Evolutionary conservation across 2,113 vertebrate genomes (phyloP).

Genomic region (Aramus guarauna): DNA sequence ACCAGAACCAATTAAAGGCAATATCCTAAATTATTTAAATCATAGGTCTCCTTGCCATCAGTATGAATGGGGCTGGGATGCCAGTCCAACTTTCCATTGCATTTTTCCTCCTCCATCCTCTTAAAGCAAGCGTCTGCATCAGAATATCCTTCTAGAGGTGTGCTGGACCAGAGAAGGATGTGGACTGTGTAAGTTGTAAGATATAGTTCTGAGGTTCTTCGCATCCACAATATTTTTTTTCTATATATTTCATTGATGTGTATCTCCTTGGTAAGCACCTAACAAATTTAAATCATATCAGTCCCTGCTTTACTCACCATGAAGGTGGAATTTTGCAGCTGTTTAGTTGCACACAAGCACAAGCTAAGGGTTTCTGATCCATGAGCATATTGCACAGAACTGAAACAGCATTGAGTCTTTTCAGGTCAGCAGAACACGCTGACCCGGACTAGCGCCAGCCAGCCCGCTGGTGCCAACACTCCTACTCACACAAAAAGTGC

Average conservation of each 20-base stretch:
- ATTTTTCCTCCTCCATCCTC: not conserved
- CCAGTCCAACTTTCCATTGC: not conserved
- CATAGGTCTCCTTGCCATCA: not conserved
- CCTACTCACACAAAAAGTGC: not conserved
- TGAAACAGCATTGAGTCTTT: not conserved
- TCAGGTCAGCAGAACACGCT: not conserved
- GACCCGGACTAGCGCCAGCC: not conserved
- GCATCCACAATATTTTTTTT: not conserved
- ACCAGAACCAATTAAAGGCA: constrained; percentile 5
- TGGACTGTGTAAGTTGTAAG: not conserved
- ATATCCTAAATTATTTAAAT: constrained; percentile 30
- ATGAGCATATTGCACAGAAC: not conserved
- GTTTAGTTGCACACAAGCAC: not conserved
- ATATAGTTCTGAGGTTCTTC: not conserved
- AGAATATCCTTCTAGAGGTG: not conserved
- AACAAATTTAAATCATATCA: not conserved
- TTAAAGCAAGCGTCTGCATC: not conserved
- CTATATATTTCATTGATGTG: not conserved
- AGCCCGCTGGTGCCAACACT: not conserved
- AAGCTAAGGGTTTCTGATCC: not conserved
- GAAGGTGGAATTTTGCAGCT: not conserved
- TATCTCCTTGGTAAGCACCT: not conserved
- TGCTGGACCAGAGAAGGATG: not conserved
- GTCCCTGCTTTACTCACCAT: not conserved
- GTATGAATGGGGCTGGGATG: not conserved